Evolutionary conservation across 2,888 invertebrate species (phyloP).

Genomic region (Carcina quercana): DNA sequence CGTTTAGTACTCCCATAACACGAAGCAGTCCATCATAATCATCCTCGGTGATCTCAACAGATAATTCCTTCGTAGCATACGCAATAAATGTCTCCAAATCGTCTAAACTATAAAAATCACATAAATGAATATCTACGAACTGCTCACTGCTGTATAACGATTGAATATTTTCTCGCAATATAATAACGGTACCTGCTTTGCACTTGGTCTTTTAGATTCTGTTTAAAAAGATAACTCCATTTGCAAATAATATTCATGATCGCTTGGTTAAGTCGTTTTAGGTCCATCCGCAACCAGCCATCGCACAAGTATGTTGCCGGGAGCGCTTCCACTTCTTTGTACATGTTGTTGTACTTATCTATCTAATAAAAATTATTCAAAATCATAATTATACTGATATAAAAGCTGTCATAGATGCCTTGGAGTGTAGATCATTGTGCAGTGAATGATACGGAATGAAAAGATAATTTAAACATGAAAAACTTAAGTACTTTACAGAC

Average conservation of each 20-base stretch:
- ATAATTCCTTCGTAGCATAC: constrained; percentile 82
- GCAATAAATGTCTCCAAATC: constrained; percentile 86
- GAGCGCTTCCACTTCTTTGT: constrained; percentile 81
- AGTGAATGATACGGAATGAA: too few species aligned
- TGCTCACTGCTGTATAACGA: too few species aligned
- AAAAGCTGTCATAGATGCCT: too few species aligned
- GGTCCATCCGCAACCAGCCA: constrained; percentile 86
- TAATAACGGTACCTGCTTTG: constrained; percentile 73
- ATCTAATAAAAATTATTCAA: too few species aligned
- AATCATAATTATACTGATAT: too few species aligned
- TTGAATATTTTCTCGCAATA: too few species aligned
- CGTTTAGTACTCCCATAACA: constrained; percentile 89
- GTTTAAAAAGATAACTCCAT: constrained; percentile 92
- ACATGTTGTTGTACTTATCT: constrained; percentile 86
- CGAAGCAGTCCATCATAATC: constrained; percentile 89
- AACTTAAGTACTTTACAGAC: too few species aligned
- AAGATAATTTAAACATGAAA: constrained; percentile 1
- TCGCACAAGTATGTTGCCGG: constrained; percentile 80
- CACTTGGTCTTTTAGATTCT: constrained; percentile 88
- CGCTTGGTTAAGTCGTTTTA: constrained; percentile 85
- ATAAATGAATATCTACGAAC: too few species aligned
- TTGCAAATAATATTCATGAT: constrained; percentile 89
- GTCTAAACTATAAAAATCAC: constrained; percentile 82
- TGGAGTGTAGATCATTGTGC: too few species aligned
- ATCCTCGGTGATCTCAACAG: constrained; percentile 83